Base-by-base conservation (phyloP, 2,797 vertebrate genomes). In the Alca torda region DNA sequence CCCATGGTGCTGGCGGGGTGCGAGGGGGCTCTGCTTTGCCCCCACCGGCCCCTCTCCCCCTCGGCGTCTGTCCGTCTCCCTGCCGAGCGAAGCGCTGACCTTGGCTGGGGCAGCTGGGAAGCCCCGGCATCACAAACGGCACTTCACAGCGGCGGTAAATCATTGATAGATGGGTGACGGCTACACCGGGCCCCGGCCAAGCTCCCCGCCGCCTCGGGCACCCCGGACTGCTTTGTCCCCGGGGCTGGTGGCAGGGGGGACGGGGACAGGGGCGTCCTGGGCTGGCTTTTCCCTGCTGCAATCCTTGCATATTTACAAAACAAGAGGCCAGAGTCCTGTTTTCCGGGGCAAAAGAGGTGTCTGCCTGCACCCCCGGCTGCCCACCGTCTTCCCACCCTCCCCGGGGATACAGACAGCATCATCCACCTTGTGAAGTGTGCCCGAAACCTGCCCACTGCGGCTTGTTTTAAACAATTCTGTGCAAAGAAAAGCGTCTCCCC, bases 91-190 rank as follows among this genome's bases (percentile, higher is more conserved):
- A 76, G 94, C 9, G 0, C 51, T 90, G 94, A 95, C 96, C 96
- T 96, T 96, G 96, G 89, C 87, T 4, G 51, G 76, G 86, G 68
- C 83, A 4, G 17, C 73, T 6, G 64, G 95, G 51, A 70, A 88
- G 76, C 46, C 90, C 80, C 8, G 0, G 83, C 91, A 54, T 91
- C 91, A 92, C 96, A 95, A 96, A 84, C 69, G 70, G 87, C 93
- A 13, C 84, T 90, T 86, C 61, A 76, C 3, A 59, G 84, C 2
- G 0, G 39, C 10, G 0, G 94, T 95, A 86, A 95, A 96, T 96
- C 93, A 96, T 96, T 96, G 94, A 96, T n/a, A n/a, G 91, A 4
- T 1, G 46, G 7, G 86, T 92, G 93, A 95, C 26, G 56, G 93
- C 80, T 53, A 30, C 86, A 1, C 1, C 6, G 31, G 76, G 83